Conservation (phyloP, 64 coral and sea anemone genomes). For the Stichodactyla helianthus region DNA sequence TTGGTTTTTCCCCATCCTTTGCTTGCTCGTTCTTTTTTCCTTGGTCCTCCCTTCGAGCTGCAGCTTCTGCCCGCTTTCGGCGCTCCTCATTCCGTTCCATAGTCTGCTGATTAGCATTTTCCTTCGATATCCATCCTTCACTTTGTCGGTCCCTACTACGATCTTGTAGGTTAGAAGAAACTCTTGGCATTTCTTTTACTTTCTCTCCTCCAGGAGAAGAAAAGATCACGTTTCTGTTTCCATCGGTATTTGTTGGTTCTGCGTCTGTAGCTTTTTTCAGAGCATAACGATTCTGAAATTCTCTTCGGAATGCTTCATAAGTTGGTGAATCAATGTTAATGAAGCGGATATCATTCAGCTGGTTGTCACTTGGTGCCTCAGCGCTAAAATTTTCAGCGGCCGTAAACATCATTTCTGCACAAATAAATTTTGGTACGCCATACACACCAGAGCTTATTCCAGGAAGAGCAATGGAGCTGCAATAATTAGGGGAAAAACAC, state of each 20-base stretch:
- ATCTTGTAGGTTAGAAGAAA: no score
- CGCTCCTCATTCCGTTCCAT: not conserved
- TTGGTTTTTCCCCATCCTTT: not conserved
- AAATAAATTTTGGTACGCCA: conserved; percentile 46
- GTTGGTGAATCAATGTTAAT: conserved; percentile 59
- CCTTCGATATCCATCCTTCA: not conserved
- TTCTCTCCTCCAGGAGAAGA: not conserved
- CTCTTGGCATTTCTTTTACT: not conserved
- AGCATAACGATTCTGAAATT: conserved; percentile 43
- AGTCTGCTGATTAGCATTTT: not conserved
- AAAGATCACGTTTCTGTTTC: not conserved
- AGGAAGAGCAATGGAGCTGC: conserved; percentile 54
- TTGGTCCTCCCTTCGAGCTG: not conserved
- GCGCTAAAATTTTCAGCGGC: conserved; percentile 33
- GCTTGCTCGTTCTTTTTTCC: not conserved
- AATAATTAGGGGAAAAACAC: no score
- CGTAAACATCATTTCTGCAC: conserved; percentile 49
- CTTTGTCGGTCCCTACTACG: not conserved
- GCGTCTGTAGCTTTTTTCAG: not conserved
- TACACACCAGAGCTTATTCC: conserved; percentile 60
- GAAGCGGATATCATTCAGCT: conserved; percentile 48
- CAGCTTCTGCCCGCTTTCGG: not conserved
- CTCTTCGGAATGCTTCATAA: conserved; percentile 27
- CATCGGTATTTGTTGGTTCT: not conserved
- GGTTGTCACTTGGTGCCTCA: not conserved